A percentile compares a stretch with the other conserved stretches of the same genome.
phyloP scores from a whole-genome alignment of 2,797 vertebrate genomes.

The Rhincodon typus region DNA sequence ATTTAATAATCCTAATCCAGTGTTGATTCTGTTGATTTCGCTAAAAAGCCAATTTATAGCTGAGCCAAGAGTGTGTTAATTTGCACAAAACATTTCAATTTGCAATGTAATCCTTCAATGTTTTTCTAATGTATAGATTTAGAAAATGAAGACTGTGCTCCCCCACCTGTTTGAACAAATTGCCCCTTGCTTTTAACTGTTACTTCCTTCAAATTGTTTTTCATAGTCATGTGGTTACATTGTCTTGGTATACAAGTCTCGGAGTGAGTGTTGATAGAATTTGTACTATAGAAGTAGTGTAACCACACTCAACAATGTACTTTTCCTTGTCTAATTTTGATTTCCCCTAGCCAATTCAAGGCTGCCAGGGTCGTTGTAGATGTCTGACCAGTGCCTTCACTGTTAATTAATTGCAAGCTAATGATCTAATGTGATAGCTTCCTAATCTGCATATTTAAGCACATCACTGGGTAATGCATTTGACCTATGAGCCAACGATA shows the following conservation, averaged over 20 bases:
- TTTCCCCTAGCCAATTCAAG: not conserved
- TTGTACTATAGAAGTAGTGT: not conserved
- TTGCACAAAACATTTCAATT: no score
- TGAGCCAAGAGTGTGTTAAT: not conserved
- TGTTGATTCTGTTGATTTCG: not conserved
- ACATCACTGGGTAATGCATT: not conserved
- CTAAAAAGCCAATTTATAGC: no score
- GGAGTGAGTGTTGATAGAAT: not conserved
- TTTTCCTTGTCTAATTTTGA: not conserved
- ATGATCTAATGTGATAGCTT: not conserved
- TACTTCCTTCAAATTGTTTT: not conserved
- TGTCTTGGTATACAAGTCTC: no score
- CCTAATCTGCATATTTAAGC: not conserved
- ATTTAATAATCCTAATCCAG: not conserved
- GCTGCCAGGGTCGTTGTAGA: not conserved
- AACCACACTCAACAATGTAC: not conserved
- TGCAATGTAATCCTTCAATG: not conserved
- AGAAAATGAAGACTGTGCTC: not conserved
- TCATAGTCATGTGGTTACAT: not conserved
- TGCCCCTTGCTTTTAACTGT: not conserved
- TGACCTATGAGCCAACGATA: not conserved
- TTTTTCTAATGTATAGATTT: not conserved
- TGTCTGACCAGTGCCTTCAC: not conserved
- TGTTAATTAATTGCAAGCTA: slow-evolving; percentile 3
- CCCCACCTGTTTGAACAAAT: not conserved